Base-by-base conservation (phyloP, 2,797 vertebrate genomes). In the Epinephelus malabaricus region DNA sequence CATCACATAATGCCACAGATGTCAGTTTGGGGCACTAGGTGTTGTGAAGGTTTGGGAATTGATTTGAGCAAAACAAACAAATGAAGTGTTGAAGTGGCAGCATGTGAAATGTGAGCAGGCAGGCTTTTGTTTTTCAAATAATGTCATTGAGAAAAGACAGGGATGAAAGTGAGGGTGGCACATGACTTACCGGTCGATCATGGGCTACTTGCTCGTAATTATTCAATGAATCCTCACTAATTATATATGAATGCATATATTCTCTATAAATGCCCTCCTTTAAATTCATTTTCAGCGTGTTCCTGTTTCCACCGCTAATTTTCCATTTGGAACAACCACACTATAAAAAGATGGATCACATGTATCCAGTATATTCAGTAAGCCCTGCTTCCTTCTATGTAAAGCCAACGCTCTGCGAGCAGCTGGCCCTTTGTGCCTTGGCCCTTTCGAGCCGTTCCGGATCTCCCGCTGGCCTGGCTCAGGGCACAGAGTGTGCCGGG, bases 381-480 rank as follows among this genome's bases (percentile, higher is more conserved):
- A 88, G 71, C 71, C 45, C 59, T 72, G 69, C 86, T 90, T 91
- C 83, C 78, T 81, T 66, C 77, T 61, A 68, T 86, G 87, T 90
- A 79, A 90, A 85, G 81, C 86, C 84, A 80, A 61, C 72, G 86
- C 87, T 92, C 91, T 89, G 79, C 86, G 86, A 92, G 93, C 95
- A 96, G 95, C 94, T 95, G 95, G 91, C 89, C 90, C 83, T 94
- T 96, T 94, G 92, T 94, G 92, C 82, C 81, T 90, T 88, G 86
- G 88, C 91, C 84, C 89, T 79, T 90, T 91, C 69, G 82, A 87
- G 85, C 78, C 80, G 58, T 86, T 94, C 95, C 94, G 93, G 95
- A 95, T 94, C 89, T 93, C 95, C 94, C 60, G 91, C 95, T 94
- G 94, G 90, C 83, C 92, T 90, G 87, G 91, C 93, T 94, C 89